Evolutionary conservation across 2,888 invertebrate genomes (phyloP).

Genomic region (Helicoverpa assulta): DNA sequence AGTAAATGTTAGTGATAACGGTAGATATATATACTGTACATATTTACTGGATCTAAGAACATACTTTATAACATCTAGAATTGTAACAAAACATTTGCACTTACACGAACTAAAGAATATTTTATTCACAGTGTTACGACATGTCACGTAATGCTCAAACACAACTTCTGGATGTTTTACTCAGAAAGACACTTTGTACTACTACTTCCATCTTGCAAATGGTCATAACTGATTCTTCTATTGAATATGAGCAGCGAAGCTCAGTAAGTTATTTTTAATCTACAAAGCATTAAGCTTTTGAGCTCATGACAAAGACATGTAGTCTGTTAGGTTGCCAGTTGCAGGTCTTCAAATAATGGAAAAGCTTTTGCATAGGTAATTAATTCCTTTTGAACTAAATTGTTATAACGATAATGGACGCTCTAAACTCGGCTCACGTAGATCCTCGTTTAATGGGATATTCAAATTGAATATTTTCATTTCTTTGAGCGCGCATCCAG

Average conservation of each 20-base stretch:
- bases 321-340: slow-evolving; percentile 68
- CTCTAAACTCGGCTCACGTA: slow-evolving; percentile 57
- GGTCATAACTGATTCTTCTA: slow-evolving; percentile 27
- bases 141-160: slow-evolving; percentile 28
- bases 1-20: slow-evolving; percentile 2
- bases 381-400: slow-evolving; percentile 69
- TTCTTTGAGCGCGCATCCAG: slow-evolving; percentile 21
- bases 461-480: slow-evolving; percentile 49
- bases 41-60: background rate
- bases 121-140: slow-evolving; percentile 13
- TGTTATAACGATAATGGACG: slow-evolving; percentile 60
- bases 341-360: slow-evolving; percentile 66
- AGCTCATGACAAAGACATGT: slow-evolving; percentile 68
- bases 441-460: slow-evolving; percentile 32
- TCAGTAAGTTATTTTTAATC: slow-evolving; percentile 60
- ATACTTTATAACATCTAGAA: slow-evolving; percentile 1
- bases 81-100: slow-evolving; percentile 1
- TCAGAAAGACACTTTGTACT: slow-evolving; percentile 20
- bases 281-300: slow-evolving; percentile 67
- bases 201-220: slow-evolving; percentile 24
- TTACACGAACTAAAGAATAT: slow-evolving; percentile 20
- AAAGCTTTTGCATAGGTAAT: slow-evolving; percentile 74
- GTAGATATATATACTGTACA: background rate
- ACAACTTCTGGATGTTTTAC: slow-evolving; percentile 35
- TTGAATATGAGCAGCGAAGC: slow-evolving; percentile 29